phyloP scores from a whole-genome alignment of 2,113 vertebrate species.

The Baryphthengus martii region DNA sequence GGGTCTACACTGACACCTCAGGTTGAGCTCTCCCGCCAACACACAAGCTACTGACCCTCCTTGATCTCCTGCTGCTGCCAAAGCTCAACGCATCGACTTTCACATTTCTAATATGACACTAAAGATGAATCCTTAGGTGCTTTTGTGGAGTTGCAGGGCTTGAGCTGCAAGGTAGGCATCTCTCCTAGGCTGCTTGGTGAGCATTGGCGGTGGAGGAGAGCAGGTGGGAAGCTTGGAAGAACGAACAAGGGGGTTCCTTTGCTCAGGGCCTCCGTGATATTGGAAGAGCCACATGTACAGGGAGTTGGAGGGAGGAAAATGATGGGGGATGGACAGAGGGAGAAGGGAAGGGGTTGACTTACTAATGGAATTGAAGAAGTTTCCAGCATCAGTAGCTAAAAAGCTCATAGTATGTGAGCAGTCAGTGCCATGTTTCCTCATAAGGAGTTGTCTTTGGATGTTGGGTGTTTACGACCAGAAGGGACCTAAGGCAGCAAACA shows the following conservation, averaged over 20 bases:
- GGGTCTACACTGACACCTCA: background rate
- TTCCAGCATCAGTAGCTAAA: background rate
- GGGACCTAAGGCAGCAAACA: background rate
- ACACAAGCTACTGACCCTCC: background rate
- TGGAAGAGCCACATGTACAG: background rate
- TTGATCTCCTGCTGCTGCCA: background rate
- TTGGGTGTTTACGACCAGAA: background rate
- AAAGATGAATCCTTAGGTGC: background rate
- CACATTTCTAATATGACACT: rapidly evolving
- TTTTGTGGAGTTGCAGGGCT: background rate
- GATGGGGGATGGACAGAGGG: background rate
- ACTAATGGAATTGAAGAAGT: background rate
- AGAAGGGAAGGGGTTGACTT: background rate
- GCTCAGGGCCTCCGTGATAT: background rate
- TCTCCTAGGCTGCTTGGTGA: background rate
- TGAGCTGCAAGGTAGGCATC: background rate
- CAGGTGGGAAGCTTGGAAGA: background rate
- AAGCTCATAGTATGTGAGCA: background rate
- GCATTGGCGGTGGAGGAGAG: background rate
- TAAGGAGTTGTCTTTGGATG: background rate
- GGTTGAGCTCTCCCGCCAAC: background rate
- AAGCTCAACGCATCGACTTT: background rate
- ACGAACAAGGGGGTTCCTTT: background rate
- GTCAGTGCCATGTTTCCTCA: background rate
- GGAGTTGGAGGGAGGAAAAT: background rate